phyloP scores from a whole-genome alignment of 2,797 vertebrate species.

The Periophthalmus magnuspinnatus region DNA sequence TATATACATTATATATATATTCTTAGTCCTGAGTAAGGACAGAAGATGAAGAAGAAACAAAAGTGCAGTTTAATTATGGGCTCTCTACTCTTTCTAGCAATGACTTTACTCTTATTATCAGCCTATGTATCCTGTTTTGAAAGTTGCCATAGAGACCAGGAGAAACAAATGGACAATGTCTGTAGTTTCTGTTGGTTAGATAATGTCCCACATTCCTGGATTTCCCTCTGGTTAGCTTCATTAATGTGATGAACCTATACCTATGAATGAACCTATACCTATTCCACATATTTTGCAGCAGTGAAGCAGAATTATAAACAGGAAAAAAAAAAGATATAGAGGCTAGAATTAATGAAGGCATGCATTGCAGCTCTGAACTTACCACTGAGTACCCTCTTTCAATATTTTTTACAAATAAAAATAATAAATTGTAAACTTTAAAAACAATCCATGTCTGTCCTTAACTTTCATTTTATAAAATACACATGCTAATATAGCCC shows the following conservation, averaged over 20 bases:
- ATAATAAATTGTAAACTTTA: no score
- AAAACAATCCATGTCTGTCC: not conserved
- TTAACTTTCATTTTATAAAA: not conserved
- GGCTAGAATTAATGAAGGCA: no score
- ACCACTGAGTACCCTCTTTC: not conserved
- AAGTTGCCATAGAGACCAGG: slow-evolving; percentile 62
- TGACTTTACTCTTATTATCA: slow-evolving; percentile 69
- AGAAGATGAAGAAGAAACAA: no score
- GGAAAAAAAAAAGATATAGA: no score
- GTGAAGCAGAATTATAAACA: not conserved
- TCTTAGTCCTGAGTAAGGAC: no score
- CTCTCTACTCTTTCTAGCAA: slow-evolving; percentile 51
- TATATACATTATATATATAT: no score
- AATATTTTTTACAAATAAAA: no score
- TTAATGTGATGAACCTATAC: slow-evolving; percentile 26
- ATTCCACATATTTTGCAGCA: not conserved
- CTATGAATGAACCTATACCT: not conserved
- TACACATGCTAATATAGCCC: not conserved
- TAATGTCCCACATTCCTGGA: slow-evolving; percentile 39
- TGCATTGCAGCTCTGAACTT: not conserved
- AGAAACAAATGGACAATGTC: slow-evolving; percentile 64
- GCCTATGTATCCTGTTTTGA: slow-evolving; percentile 75
- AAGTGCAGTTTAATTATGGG: slow-evolving; percentile 19
- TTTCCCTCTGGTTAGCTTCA: slow-evolving; percentile 24
- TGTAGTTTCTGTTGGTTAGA: slow-evolving; percentile 40